Base-by-base conservation (phyloP, 2,888 invertebrate species). In the Hemistola chrysoprasaria region DNA sequence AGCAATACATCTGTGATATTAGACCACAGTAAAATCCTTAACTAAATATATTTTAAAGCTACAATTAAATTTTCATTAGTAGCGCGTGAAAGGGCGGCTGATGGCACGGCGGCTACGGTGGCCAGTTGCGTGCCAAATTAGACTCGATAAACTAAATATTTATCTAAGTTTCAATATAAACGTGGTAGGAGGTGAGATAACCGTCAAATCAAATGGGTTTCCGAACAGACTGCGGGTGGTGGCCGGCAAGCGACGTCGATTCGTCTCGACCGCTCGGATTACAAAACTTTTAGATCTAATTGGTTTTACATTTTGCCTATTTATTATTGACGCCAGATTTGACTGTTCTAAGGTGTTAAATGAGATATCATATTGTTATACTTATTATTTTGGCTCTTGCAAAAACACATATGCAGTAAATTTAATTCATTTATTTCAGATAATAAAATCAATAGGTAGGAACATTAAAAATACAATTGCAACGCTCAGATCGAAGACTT, bases 121-220 rank as follows among this genome's bases (percentile, higher is more conserved):
- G 76, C 75, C 73, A 63, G 78, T 73, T 60, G 65, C 76, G 83
- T 80, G 86, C 86, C 84, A 87, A 87, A 86, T 86, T 86, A 87
- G 84, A 84, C 79, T 75, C 77, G 79, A 78, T 83, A 86, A 83
- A 80, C 71, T 76, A 86, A 87, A 87, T 87, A 87, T 87, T 87
- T 87, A 86, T 80, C 71, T 77, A 83, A 84, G 82, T 84, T 85
- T 84, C 85, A 85, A 86, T 85, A 83, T 82, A 86, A 85, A 86
- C 84, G 84, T 82, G 75, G 79, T 84, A 80, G 79, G 80, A 82
- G 84, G 84, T 82, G 82, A 78, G 78, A 82, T 83, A 80, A 75
- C 83, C 78, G 82, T 85, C 84, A 84, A 84, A 81, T 83, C 74
- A 75, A 84, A 84, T 83, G 76, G 81, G 79, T 80, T 75, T 78